Conservation (phyloP, 2,113 vertebrate genomes). For the Tupaia chinensis region DNA sequence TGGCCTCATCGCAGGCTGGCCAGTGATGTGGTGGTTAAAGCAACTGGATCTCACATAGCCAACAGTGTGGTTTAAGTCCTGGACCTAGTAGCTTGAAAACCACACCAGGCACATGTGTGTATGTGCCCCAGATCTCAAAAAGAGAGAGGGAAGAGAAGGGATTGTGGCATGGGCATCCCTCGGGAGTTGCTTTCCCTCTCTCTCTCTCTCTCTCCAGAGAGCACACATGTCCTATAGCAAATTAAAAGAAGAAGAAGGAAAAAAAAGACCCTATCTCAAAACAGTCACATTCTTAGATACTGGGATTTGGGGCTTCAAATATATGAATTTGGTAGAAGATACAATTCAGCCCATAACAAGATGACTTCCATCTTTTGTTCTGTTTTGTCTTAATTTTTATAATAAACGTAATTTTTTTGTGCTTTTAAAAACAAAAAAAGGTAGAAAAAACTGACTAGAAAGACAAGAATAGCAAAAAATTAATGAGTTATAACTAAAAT, state of each 20-base stretch:
- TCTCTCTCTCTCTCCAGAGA: too few species aligned
- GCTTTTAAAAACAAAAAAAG: conserved; percentile 17
- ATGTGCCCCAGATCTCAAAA: too few species aligned
- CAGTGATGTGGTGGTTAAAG: too few species aligned
- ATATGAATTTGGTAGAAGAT: not conserved
- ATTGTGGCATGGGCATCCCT: too few species aligned
- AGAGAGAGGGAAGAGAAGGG: too few species aligned
- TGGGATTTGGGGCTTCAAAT: not conserved
- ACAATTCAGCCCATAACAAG: not conserved
- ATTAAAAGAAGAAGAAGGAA: too few species aligned
- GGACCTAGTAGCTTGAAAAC: too few species aligned
- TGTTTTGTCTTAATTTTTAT: not conserved
- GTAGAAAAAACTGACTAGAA: not conserved
- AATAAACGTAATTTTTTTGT: not conserved
- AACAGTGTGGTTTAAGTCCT: too few species aligned
- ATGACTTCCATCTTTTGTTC: not conserved
- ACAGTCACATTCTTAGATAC: not conserved
- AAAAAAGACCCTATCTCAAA: not conserved
- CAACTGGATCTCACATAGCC: too few species aligned
- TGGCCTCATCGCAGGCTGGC: not conserved
- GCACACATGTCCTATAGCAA: too few species aligned
- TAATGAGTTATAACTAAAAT: not conserved
- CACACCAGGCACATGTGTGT: too few species aligned
- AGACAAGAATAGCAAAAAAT: not conserved
- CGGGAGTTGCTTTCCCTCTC: too few species aligned